Conservation (phyloP, 2,797 vertebrate species). For the Pempheris klunzingeri region DNA sequence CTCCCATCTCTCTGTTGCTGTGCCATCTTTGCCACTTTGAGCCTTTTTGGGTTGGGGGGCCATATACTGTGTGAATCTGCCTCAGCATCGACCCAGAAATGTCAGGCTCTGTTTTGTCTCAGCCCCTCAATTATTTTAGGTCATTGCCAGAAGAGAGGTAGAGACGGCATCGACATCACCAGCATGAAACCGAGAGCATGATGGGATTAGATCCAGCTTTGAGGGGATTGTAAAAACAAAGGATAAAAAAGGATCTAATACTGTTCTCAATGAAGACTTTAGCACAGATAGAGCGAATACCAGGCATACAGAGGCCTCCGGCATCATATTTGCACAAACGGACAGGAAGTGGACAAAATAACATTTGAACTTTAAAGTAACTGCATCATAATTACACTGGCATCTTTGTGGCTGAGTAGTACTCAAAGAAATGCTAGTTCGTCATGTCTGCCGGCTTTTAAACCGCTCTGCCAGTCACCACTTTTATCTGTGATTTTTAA, state of each 20-base stretch:
- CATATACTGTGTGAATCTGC: constrained; percentile 44
- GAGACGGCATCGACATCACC: constrained; percentile 16
- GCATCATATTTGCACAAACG: background rate
- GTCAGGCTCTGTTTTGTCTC: constrained; percentile 68
- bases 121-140: constrained; percentile 65
- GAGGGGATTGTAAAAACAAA: constrained; percentile 15
- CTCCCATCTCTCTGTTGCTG: constrained; percentile 37
- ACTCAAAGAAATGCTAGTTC: background rate
- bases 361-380: constrained; percentile 26
- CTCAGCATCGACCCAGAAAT: constrained; percentile 72
- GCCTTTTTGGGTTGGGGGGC: constrained; percentile 37
- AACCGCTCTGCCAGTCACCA: constrained; percentile 9
- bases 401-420: constrained; percentile 3
- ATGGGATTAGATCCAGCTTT: constrained; percentile 37
- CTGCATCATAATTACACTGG: constrained; percentile 7
- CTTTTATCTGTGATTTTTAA: background rate
- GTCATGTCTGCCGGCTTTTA: constrained; percentile 8
- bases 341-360: constrained; percentile 21
- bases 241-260: constrained; percentile 7
- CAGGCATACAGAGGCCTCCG: background rate
- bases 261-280: constrained; percentile 1
- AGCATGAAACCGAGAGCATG: constrained; percentile 35
- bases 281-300: background rate
- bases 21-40: constrained; percentile 19
- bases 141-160: constrained; percentile 51